Base-by-base conservation (phyloP, 2,888 invertebrate species). In the Prosapia bicincta region DNA sequence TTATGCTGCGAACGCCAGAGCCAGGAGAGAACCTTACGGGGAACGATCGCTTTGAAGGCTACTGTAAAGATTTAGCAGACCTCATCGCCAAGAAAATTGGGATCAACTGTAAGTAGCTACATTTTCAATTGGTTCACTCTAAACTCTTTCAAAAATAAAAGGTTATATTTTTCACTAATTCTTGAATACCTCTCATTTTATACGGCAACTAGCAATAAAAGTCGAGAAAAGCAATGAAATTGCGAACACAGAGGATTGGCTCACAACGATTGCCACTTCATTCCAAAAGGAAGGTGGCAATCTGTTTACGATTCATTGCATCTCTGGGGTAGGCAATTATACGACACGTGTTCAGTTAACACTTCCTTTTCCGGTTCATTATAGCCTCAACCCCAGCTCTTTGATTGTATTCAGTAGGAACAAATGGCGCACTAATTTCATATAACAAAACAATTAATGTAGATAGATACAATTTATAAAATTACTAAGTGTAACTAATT, bases 31-130 rank as follows among this genome's bases (percentile, higher is more conserved):
- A 88, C 72, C 84, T 90, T 65, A 86, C 86, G 66, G 94, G 93
- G 73, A 94, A 95, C 83, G 93, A 95, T 79, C 89, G 90, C 67
- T 94, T 91, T 83, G 92, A 95, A 83, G 98, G 98, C 71, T 98
- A 96, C 84, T 96, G 96, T 86, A 95, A 97, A 83, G 98, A 98
- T 84, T 87, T 98, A 54, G 93, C 95, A 2, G 93, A 95, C 82
- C 87, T 94, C 78, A 90, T 98, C 78, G 88, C 95, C 0, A 91
- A 91, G 81, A 90, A 90, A 83, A 88, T 96, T 78, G 93, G 92
- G 76, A 95, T 96, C 80, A 92, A 93, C 84, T 97, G 96, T 95
- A 87, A 90, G 93, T 88, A 80, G 77, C 70, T 25, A 74, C 26
- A 9, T 43, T 74, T 38, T 54, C 54, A 54, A 54, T 54, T 1